Evolutionary conservation across 2,888 invertebrate genomes (phyloP).

Genomic region (Mythimna lalbum): DNA sequence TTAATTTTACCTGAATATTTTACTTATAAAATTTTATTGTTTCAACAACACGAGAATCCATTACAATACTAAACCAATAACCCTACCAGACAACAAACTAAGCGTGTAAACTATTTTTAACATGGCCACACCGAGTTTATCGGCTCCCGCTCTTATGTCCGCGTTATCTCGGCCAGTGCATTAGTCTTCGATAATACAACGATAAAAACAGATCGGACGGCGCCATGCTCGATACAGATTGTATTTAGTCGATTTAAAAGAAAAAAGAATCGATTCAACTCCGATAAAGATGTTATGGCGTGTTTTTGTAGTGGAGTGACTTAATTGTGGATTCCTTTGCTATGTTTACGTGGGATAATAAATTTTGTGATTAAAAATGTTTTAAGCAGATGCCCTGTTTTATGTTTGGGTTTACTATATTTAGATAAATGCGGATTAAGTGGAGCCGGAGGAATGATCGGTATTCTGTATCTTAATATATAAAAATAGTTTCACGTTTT

Average conservation of each 20-base stretch:
- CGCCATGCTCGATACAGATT: conserved; percentile 89
- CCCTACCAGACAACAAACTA: conserved; percentile 81
- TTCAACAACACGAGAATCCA: conserved; percentile 30
- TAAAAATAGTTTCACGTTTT: conserved; percentile 40
- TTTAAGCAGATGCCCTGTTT: conserved; percentile 68
- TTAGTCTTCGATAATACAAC: conserved; percentile 89
- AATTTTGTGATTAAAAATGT: conserved; percentile 73
- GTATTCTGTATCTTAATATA: conserved; percentile 44
- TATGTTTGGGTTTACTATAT: conserved; percentile 62
- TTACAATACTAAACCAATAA: conserved; percentile 60
- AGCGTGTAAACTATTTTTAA: conserved; percentile 90
- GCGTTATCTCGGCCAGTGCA: conserved; percentile 87
- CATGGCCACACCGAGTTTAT: conserved; percentile 89
- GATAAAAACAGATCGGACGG: conserved; percentile 89
- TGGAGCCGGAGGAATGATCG: conserved; percentile 38
- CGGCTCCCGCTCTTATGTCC: conserved; percentile 89
- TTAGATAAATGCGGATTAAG: conserved; percentile 60
- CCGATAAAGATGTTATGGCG: conserved; percentile 88
- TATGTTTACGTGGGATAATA: conserved; percentile 76
- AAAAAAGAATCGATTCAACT: conserved; percentile 84
- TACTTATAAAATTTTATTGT: conserved; percentile 1
- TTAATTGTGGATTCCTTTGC: conserved; percentile 88
- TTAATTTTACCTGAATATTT: conserved; percentile 3
- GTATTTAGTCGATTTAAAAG: conserved; percentile 85
- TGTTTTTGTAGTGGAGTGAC: conserved; percentile 84